Base-by-base conservation (phyloP, 53 echinoderm and acorn worm genomes). In the Echinarachnius parma region DNA sequence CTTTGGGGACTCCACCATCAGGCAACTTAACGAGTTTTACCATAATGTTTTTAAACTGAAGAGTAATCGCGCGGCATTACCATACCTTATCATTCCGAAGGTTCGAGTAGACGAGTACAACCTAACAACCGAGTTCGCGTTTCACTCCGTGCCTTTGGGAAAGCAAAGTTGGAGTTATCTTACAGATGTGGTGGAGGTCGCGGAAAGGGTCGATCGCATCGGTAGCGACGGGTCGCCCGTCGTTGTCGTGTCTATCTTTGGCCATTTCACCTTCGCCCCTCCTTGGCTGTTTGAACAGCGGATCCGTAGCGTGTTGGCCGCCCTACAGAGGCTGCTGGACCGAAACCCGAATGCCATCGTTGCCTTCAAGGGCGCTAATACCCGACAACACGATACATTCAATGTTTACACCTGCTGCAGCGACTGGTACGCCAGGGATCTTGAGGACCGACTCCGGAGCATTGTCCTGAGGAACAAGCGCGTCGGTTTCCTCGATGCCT, bases 401-500 rank as follows among this genome's bases (percentile, higher is more conserved):
- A 23, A 20, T 10, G 20, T 28, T 9, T 19, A 68, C 33, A 34
- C 53, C 11, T 68, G 50, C 27, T 52, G 53, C 53, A 68, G 69
- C 22, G 69, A 68, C n/a, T 68, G 69, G 69, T 68, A 50, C 36
- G 69, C 69, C 18, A 49, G 69, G 48, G 69, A 18, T 25, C 9
- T 29, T 0, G 69, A 68, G 34, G 69, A 50, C 20, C 24, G 69
- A 7, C 49, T 52, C 50, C 50, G 69, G 28, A 52, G 14, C 1
- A 68, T 68, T 4, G 34, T 68, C 13, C 34, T 31, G 15, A 9
- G n/a, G 19, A 28, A 33, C 14, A 52, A 34, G 21, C 44, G 46
- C 7, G 52, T 68, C 7, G 69, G 69, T 32, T 68, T 68, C 34
- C 49, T 68, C 53, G 33, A 68, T 68, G 69, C 69, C 3, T 68